Evolutionary conservation across 2,797 vertebrate species (phyloP).

Genomic region (Tangara arthus): DNA sequence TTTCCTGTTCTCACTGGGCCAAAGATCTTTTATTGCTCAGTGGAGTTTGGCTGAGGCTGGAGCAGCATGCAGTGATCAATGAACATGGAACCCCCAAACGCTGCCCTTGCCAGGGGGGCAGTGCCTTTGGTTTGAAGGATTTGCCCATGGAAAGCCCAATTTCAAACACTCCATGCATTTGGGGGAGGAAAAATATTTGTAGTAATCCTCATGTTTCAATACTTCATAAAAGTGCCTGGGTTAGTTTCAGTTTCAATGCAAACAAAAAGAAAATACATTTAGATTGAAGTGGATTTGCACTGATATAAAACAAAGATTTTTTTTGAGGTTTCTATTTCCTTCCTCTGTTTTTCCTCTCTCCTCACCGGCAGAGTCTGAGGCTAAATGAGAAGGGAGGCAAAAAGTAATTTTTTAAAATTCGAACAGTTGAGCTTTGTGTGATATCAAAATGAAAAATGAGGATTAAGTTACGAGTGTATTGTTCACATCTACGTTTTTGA

Average conservation of each 20-base stretch:
- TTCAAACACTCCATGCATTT: background rate
- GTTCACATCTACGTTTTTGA: background rate
- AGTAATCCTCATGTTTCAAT: background rate
- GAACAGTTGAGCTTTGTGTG: background rate
- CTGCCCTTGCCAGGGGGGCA: background rate
- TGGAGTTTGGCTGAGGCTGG: background rate
- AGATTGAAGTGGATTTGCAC: background rate
- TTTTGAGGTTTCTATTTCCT: background rate
- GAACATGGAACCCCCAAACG: background rate
- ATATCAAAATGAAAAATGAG: background rate
- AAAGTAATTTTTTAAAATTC: background rate
- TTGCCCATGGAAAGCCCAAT: background rate
- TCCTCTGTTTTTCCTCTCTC: background rate
- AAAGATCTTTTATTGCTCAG: background rate
- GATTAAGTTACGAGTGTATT: background rate
- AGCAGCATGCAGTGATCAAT: background rate
- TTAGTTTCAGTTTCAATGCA: background rate
- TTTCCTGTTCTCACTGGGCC: background rate
- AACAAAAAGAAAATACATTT: slow-evolving; percentile 8
- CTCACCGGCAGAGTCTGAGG: background rate
- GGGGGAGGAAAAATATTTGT: background rate
- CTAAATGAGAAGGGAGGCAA: background rate
- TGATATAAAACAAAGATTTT: background rate
- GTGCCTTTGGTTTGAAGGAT: background rate
- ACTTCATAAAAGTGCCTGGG: background rate